These are phyloP conservation scores for Carpatolechia fugitivella DNA, from an alignment of 2,888 invertebrate genomes.

Conservation along the genomic window DNA sequence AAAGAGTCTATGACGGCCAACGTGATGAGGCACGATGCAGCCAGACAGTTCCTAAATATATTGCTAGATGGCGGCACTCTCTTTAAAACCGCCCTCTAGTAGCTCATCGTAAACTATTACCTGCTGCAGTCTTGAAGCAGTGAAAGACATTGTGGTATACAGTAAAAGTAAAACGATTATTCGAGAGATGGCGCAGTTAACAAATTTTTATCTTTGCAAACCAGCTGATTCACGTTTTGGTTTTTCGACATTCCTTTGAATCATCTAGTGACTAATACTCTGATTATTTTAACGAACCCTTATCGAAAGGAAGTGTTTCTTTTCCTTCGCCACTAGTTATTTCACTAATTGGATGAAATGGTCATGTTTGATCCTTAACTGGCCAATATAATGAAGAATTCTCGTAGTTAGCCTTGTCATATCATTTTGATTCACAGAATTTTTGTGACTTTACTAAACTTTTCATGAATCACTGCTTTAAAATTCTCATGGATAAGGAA, in stretches of 20 bases:
- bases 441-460: no score
- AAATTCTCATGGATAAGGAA: no score
- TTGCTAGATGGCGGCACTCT: background rate
- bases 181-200: no score
- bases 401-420: background rate
- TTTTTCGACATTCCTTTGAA: no score
- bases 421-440: background rate
- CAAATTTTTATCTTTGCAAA: no score
- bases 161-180: no score
- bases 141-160: no score
- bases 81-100: background rate
- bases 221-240: no score
- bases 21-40: no score
- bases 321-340: background rate
- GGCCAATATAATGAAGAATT: background rate
- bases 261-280: background rate
- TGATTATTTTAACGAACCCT: background rate
- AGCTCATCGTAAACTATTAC: background rate
- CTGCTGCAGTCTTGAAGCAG: no score
- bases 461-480: no score
- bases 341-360: constrained; percentile 3
- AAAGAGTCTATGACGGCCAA: no score
- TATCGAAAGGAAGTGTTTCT: background rate
- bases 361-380: background rate
- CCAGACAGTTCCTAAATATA: background rate